Base-by-base conservation (phyloP, 2,113 vertebrate species). In the Micromys minutus region DNA sequence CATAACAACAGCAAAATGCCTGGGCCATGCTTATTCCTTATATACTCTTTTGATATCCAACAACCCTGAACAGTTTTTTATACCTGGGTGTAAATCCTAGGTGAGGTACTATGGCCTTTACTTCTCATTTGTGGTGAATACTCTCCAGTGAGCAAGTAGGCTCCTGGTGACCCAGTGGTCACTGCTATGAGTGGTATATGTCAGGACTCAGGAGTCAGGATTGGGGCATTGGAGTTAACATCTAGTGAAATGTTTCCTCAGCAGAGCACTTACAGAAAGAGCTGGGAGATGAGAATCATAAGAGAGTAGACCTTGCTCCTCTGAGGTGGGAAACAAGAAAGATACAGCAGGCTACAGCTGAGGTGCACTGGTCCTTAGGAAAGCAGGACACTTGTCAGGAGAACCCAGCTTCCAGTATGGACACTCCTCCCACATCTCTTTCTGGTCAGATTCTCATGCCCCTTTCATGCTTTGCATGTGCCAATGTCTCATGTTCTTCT, bases 1-100 rank as follows among this genome's bases (percentile, higher is more conserved):
- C 21, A 42, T 29, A 63, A 42, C 19, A 65, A 65, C 61, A 65
- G 31, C 21, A 24, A 65, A 11, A 55, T n/a, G 21, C 26, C 45
- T 45, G 3, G 39, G 24, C 34, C 13, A 19, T 39, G 24, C 1
- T 29, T 5, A 3, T 1, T 31, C 42, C 31, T 31, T 0, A 0
- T 4, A 7, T 10, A 4, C 50, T 12, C 6, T 50, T 88, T n/a
- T 86, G 42, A 90, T 11, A n/a, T 9, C 42, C 21, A 15, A 11
- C 5, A 6, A 74, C 26, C 6, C 72, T 39, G 42, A 50, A 13
- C 39, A 34, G 24, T 4, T 71, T 81, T 47, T 36, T 31, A 34
- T 39, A 31, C 15, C 50, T 50, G 24, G 71, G 39, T 50, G 26
- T 26, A 57, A 67, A 55, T 19, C n/a, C 55, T 15, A 31, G 29